These are phyloP conservation scores for Knipowitschia caucasica DNA, from an alignment of 2,797 vertebrate genomes.

Conservation along the genomic window DNA sequence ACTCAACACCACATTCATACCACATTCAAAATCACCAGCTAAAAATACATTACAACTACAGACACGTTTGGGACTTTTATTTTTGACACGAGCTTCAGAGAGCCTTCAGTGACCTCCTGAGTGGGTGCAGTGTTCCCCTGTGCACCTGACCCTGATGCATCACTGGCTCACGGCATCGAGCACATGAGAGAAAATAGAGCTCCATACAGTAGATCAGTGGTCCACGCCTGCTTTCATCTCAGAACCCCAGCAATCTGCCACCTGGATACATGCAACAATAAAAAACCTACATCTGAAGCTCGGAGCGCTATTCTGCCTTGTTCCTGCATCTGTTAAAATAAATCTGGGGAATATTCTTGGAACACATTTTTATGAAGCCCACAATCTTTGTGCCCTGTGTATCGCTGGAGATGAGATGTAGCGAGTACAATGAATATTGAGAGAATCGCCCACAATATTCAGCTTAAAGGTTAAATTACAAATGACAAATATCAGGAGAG, in stretches of 20 bases:
- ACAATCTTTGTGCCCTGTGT: constrained; percentile 27
- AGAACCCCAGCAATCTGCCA: constrained; percentile 57
- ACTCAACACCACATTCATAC: not conserved
- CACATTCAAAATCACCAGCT: not conserved
- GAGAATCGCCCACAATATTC: not conserved
- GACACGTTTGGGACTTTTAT: constrained; percentile 12
- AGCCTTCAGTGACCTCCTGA: constrained; percentile 41
- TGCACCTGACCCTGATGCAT: constrained; percentile 65
- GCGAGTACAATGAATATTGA: not conserved
- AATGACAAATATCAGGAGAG: not conserved
- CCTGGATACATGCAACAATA: constrained; percentile 46
- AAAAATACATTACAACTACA: constrained; percentile 10
- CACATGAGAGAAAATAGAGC: constrained; percentile 48
- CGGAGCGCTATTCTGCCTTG: constrained; percentile 28
- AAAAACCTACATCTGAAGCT: constrained; percentile 40
- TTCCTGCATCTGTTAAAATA: constrained; percentile 21
- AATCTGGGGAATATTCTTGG: constrained; percentile 11
- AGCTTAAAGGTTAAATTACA: not conserved
- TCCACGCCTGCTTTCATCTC: constrained; percentile 66
- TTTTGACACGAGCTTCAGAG: constrained; percentile 12
- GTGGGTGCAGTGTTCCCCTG: constrained; percentile 64
- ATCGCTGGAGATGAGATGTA: constrained; percentile 18
- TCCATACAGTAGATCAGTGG: constrained; percentile 55
- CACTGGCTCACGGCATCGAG: constrained; percentile 55
- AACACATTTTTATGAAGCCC: constrained; percentile 25